These are phyloP conservation scores for Cetoscarus ocellatus DNA, from an alignment of 2,797 vertebrate species.

Conservation along the genomic window DNA sequence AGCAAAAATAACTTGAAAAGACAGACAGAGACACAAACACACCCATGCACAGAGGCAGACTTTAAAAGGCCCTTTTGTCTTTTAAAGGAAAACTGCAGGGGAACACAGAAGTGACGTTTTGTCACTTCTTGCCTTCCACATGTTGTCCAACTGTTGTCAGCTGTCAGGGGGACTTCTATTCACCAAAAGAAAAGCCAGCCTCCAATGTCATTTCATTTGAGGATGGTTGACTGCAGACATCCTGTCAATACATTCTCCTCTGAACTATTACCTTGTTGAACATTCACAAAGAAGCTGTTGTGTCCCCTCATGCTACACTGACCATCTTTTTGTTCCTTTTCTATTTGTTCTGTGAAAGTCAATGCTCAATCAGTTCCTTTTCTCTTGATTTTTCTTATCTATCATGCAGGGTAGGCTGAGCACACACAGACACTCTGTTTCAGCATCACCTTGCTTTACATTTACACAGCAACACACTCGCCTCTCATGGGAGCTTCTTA, in stretches of 20 bases:
- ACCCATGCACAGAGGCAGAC: constrained; percentile 35
- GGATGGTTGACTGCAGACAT: constrained; percentile 25
- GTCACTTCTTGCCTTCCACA: constrained; percentile 52
- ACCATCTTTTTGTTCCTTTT: constrained; percentile 23
- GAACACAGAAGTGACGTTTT: constrained; percentile 56
- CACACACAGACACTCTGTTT: constrained; percentile 39
- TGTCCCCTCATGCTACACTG: constrained; percentile 40
- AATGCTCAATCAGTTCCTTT: constrained; percentile 30
- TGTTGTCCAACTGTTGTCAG: constrained; percentile 66
- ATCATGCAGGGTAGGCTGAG: constrained; percentile 28
- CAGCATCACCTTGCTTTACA: constrained; percentile 57
- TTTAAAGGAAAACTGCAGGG: constrained; percentile 52
- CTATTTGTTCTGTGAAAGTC: constrained; percentile 46
- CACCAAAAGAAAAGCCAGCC: constrained; percentile 44
- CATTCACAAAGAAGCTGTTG: constrained; percentile 38
- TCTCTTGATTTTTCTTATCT: constrained; percentile 21
- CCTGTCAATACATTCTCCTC: constrained; percentile 36
- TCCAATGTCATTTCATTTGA: constrained; percentile 43
- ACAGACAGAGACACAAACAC: constrained; percentile 34
- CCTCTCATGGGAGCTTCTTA: constrained; percentile 38
- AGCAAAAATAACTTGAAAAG: constrained; percentile 50
- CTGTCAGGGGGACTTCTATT: constrained; percentile 63
- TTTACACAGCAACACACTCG: constrained; percentile 47
- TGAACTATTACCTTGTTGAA: constrained; percentile 28
- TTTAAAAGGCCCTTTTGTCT: constrained; percentile 65